Evolutionary conservation across 2,797 vertebrate genomes (phyloP).

Genomic region (Saxicola maurus): DNA sequence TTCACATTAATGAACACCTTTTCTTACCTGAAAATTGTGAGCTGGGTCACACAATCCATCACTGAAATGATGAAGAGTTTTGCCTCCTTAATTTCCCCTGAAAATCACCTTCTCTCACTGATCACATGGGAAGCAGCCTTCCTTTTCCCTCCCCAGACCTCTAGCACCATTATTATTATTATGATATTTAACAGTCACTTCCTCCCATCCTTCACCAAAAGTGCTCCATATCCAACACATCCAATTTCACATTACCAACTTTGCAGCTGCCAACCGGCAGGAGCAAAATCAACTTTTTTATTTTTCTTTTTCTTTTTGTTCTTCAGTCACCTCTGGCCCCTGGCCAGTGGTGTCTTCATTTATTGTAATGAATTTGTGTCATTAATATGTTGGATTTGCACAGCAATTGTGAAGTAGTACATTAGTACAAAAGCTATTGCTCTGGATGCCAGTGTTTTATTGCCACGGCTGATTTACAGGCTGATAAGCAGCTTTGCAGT

Average conservation of each 20-base stretch:
- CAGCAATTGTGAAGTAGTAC: conserved; percentile 61
- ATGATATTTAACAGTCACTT: neutral
- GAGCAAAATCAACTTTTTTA: neutral
- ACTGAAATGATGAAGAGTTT: neutral
- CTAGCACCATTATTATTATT: neutral
- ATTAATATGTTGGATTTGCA: conserved; percentile 67
- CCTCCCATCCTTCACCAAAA: neutral
- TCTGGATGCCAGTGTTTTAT: conserved; percentile 61
- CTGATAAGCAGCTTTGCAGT: conserved; percentile 46
- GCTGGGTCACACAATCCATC: neutral
- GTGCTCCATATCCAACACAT: neutral
- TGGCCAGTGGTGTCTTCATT: conserved; percentile 43
- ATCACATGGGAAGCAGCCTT: neutral
- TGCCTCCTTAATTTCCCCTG: neutral
- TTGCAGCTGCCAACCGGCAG: neutral
- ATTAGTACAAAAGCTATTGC: conserved; percentile 61
- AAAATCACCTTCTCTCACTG: neutral
- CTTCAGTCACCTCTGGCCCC: neutral
- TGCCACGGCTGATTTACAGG: conserved; percentile 65
- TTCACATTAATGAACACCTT: neutral
- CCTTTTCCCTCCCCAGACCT: neutral
- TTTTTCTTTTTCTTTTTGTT: neutral
- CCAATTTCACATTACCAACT: neutral
- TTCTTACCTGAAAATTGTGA: neutral
- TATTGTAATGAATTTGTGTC: conserved; percentile 68